Base-by-base conservation (phyloP, 2,113 vertebrate species). In the Empidonax traillii region DNA sequence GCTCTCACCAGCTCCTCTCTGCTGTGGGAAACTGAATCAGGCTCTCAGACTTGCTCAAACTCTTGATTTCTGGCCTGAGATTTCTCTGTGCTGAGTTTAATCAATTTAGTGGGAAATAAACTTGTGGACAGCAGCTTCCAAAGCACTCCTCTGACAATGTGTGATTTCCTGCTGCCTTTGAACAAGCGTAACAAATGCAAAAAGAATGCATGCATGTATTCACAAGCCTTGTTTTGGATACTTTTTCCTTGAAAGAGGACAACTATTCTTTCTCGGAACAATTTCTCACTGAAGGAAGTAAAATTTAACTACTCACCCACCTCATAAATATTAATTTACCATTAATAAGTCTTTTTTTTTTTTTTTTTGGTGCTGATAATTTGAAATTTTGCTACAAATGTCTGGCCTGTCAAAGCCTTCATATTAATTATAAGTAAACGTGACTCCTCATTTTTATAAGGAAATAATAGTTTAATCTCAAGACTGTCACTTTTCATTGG, bases 291-390 rank as follows among this genome's bases (percentile, higher is more conserved):
- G 77, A 33, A 78, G 56, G 69, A 41, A 95, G 63, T 73, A 81
- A 96, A 95, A 96, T 93, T 52, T 51, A 96, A 69, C 53, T 30
- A 85, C 31, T 95, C 58, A 49, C 56, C 68, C 77, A 67, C 53
- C 77, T 96, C 92, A 98, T 97, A 97, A 97, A 97, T 98, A 97
- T 97, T 98, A 97, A 98, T 92, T 95, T 95, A 74, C 33, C 76
- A 39, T 96, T 97, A 98, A 96, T 97, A 97, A 94, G 46, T 88
- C 5, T 94, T 82, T 95, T 59, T 35, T 24, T 86, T 73, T 95
- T 67, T 59, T 86, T 79, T 96, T 63, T 83, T 46, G 3, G 47
- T 74, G 51, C 49, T 79, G 63, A n/a, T 93, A 93, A 96, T 98
- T 97, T 97, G 82, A 96, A 97, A 93, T 94, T 93, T 78, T 90